Base-by-base conservation (phyloP, 2,113 vertebrate genomes). In the Nanorana parkeri region DNA sequence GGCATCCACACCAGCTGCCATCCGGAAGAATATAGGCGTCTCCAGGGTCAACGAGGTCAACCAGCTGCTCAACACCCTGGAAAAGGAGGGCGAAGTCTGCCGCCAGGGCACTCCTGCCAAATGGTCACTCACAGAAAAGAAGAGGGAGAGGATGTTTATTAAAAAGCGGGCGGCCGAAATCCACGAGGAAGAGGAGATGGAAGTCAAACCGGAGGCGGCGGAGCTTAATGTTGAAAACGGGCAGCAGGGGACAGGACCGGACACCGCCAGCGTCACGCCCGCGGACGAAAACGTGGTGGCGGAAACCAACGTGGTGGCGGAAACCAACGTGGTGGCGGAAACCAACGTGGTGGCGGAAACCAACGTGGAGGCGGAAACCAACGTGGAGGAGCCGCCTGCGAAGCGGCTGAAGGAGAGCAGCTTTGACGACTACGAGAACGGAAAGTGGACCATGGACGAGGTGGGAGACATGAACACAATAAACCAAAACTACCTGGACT, bases 401-500 rank as follows among this genome's bases (percentile, higher is more conserved):
- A 81, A 84, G 17, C 26, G 29, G 0, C 23, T 64, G 10, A 77
- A 58, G 51, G 61, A 58, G 6, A 56, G 5, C 17, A 4, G 19
- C 19, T 15, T 60, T 58, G 77, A 78, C 28, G 74, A 68, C 20
- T 87, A 87, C 5, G 86, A 93, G 85, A 67, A 91, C 89, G 92
- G 92, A 15, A 92, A 90, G 85, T 99, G 98, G 98, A 94, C 95
- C 19, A 93, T 88, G 0, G 98, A 99, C 3, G 96, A 97, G 4
- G 98, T 98, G 86, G 96, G 97, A 0, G 96, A 96, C 81, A 88
- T 98, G 69, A 99, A 97, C 1, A 86, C 93, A 16, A 96, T 99
- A 84, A 86, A 84, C 84, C 8, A 56, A 67, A 91, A 3, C 75
- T 77, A 84, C 1, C 41, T 78, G 0, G 88, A 83, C 84, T 66